Evolutionary conservation across 2,888 invertebrate species (phyloP), one percentile per base, ranked within the genome.

Genomic region (Ormyrus thymus): DNA sequence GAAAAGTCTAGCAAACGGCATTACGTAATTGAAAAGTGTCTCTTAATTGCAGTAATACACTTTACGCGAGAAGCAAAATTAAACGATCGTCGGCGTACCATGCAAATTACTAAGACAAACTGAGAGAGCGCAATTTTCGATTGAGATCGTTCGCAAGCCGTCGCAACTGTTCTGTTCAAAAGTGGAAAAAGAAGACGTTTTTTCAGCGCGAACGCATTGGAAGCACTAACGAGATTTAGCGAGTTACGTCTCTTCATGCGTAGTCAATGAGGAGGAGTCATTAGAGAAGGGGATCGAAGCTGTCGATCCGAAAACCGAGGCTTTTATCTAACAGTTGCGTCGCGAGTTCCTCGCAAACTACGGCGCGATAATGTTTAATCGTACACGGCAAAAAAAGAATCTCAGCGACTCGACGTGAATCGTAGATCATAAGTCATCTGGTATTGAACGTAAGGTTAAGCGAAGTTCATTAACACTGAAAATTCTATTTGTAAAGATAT

Each of bases 291-390:
- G 73, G 55, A 73, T 78, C 29, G 11, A 61, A 73, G 43, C 29
- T 51, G 43, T 6, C 13, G 29, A 62, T 58, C 46, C 58, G 69
- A 65, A 66, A 59, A 13, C 29, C 8, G 9, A 46, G 58, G 5
- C 48, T 29, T 78, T 78, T 78, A 78, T 78, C 78, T 78, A 10
- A 45, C 51, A 73, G 73, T 68, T 73, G 73, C 45, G 56, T 51
- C 9, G 55, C 55, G 68, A 66, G 72, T 61, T 50, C 53, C 66
- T 4, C 15, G 72, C 58, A 61, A 72, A 66, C 68, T 73, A 61
- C 11, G 46, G 56, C 13, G 48, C 45, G 78, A 78, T 78, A 73
- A 78, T 64, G 46, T 72, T 62, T 48, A 61, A 66, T 59, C 66
- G 55, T 29, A 29, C 45, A 71, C 29, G 13, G 11, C 6, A 77